Percentiles rank a stretch among this genome's conserved stretches.
phyloP scores from a whole-genome alignment of 2,113 vertebrate genomes.

The Coreoperca whiteheadi region DNA sequence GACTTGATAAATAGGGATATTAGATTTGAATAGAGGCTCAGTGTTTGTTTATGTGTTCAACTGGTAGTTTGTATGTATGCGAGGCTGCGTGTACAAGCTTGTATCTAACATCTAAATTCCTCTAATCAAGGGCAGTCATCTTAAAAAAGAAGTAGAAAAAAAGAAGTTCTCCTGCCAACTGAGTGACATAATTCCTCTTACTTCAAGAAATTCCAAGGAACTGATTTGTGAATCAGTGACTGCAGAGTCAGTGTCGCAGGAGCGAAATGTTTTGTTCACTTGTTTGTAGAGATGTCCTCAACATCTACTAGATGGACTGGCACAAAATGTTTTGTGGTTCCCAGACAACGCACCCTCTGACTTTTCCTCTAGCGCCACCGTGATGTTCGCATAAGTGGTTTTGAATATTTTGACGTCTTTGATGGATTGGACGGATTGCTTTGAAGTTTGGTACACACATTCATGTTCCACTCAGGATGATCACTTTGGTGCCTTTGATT shows the following conservation, averaged over 20 bases:
- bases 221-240: neutral
- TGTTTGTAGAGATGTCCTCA: neutral
- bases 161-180: neutral
- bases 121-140: neutral
- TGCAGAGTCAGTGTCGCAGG: neutral
- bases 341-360: too few relatives aligned
- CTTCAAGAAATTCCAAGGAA: too few relatives aligned
- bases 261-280: neutral
- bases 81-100: conserved; percentile 6
- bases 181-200: neutral
- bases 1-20: neutral
- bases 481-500: neutral
- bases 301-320: neutral
- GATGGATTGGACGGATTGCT: neutral
- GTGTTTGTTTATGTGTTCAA: neutral
- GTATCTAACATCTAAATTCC: neutral
- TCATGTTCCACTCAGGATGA: neutral
- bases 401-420: neutral
- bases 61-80: neutral
- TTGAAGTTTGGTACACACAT: neutral
- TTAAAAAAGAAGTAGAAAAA: too few relatives aligned
- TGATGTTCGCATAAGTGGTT: neutral
- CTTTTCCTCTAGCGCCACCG: too few relatives aligned
- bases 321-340: neutral
- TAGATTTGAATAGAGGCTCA: neutral